A percentile compares a stretch with the other conserved stretches of the same genome.
Evolutionary conservation across 2,113 vertebrate genomes (phyloP).

Genomic region (Pelusios castaneus): DNA sequence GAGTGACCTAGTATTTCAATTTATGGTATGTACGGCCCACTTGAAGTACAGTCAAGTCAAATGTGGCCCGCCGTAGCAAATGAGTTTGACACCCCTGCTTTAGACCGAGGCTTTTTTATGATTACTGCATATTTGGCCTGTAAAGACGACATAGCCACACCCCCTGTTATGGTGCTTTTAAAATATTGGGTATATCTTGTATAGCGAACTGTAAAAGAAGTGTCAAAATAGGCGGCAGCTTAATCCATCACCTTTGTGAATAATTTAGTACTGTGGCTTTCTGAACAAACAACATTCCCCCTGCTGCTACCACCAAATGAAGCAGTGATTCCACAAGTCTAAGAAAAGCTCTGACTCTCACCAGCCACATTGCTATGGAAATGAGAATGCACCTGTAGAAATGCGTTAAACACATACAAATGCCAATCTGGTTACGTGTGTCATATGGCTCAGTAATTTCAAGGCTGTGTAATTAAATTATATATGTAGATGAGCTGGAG

Average conservation of each 20-base stretch:
- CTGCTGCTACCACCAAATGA: neutral
- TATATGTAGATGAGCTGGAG: neutral
- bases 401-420: fast-evolving
- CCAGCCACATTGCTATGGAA: neutral
- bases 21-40: too few species aligned
- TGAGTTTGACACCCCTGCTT: too few species aligned
- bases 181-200: slow-evolving; percentile 3
- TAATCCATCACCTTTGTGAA: neutral
- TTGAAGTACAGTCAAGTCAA: too few species aligned
- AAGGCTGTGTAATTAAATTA: neutral
- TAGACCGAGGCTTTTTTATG: neutral
- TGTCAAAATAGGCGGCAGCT: neutral
- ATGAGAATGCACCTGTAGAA: neutral
- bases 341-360: neutral
- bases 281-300: neutral
- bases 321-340: neutral
- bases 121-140: slow-evolving; percentile 18
- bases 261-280: neutral
- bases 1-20: too few species aligned
- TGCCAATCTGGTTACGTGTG: neutral
- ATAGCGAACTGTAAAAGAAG: neutral
- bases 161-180: neutral
- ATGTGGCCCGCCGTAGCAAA: too few species aligned
- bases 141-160: slow-evolving; percentile 35
- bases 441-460: neutral